These are phyloP conservation scores for Digitonthophagus gazella DNA, from an alignment of 2,888 invertebrate genomes.

Conservation along the genomic window DNA sequence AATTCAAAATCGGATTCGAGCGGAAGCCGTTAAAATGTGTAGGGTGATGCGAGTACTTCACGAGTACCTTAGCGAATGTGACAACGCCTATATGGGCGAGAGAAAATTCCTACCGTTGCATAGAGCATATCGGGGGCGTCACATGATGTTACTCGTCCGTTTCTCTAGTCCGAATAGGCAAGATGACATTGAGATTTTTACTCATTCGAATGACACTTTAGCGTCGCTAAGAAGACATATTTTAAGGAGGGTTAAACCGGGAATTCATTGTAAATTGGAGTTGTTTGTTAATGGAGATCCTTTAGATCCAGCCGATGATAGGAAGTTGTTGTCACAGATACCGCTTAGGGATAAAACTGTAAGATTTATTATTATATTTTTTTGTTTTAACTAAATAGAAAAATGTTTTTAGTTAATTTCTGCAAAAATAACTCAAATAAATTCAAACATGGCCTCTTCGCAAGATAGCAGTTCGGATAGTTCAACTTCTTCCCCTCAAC, in stretches of 20 bases:
- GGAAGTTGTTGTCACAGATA: slow-evolving; percentile 81
- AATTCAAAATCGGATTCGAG: slow-evolving; percentile 54
- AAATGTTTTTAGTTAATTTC: slow-evolving; percentile 61
- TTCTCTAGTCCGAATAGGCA: slow-evolving; percentile 73
- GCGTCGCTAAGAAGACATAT: slow-evolving; percentile 79
- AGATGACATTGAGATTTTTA: slow-evolving; percentile 89
- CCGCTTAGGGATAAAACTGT: slow-evolving; percentile 87
- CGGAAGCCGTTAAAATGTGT: slow-evolving; percentile 83
- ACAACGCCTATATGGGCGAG: slow-evolving; percentile 83
- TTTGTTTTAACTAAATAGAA: not conserved
- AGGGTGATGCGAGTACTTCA: slow-evolving; percentile 90
- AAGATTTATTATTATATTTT: slow-evolving; percentile 40
- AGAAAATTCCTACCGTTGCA: slow-evolving; percentile 85
- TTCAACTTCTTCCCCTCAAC: slow-evolving; percentile 88
- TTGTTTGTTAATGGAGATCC: slow-evolving; percentile 86
- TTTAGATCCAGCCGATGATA: slow-evolving; percentile 82
- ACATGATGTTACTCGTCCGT: slow-evolving; percentile 81
- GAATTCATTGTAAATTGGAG: slow-evolving; percentile 82
- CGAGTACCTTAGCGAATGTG: slow-evolving; percentile 95
- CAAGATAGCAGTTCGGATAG: slow-evolving; percentile 95
- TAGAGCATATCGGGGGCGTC: slow-evolving; percentile 86
- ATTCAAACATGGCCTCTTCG: slow-evolving; percentile 71
- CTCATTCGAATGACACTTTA: slow-evolving; percentile 93
- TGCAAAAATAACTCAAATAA: slow-evolving; percentile 73
- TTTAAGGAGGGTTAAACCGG: slow-evolving; percentile 63